Evolutionary conservation across 2,888 invertebrate genomes (phyloP), one percentile per base, ranked within the genome.

Genomic region (Torymus auratus): DNA sequence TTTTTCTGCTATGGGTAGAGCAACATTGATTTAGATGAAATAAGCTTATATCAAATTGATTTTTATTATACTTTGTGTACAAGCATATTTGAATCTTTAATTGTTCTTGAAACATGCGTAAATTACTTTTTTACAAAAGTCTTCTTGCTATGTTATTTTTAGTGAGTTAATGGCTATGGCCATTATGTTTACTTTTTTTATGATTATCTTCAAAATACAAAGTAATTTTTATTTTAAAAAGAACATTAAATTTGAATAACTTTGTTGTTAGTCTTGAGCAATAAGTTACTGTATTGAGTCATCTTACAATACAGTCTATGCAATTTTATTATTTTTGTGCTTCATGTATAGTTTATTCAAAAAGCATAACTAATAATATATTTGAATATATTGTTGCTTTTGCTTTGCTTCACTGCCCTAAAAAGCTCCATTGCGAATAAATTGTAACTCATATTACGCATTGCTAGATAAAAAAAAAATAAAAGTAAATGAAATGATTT

Each of bases 181-280:
- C 41, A 41, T 41, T 41, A 41, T 41, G 7, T 41, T 41, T 41
- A 41, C 41, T 41, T 41, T 41, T 64, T 56, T 56, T 56, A 17
- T 65, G 13, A 41, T 41, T 41, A 41, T 41, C 5, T 41, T 28
- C 4, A 28, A 28, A 28, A 28, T 28, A 28, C 7, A 28, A 28
- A 28, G 3, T 28, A 28, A 41, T 41, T 61, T 61, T 53, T 65
- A 12, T 50, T 62, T 61, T 28, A 76, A 68, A 7, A n/a, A 23
- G 15, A 50, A 64, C 23, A 68, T 50, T 64, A 64, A 69, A 56
- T 65, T 70, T 77, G 70, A n/a, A 20, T 71, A 78, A 78, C 77
- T 77, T n/a, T 58, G 4, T 14, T 23, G 28, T 11, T 64, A 64
- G 1, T 71, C 64, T 71, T 71, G 70, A 14, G 65, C 65, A 65